Evolutionary conservation across 2,888 invertebrate genomes (phyloP).

Genomic region (Epistrophella euchroma): DNA sequence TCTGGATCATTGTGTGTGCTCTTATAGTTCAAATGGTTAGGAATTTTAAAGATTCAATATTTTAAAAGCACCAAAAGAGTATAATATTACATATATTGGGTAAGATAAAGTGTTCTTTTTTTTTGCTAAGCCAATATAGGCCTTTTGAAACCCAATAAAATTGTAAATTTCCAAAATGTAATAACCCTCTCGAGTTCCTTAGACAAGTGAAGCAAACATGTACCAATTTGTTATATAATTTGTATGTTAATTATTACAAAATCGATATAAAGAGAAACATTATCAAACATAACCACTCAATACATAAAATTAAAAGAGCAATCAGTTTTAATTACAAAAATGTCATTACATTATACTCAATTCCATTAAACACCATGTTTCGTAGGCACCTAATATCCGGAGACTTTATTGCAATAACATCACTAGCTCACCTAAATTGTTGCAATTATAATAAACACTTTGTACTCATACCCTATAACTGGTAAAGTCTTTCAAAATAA

Average conservation of each 20-base stretch:
- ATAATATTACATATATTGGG: too few relatives aligned
- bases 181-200: neutral
- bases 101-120: too few relatives aligned
- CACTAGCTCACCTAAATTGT: conserved; percentile 33
- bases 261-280: neutral
- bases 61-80: too few relatives aligned
- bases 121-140: too few relatives aligned
- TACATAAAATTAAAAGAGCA: conserved; percentile 12
- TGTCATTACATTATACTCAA: conserved; percentile 37
- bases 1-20: too few relatives aligned
- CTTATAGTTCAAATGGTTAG: too few relatives aligned
- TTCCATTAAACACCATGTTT: conserved; percentile 40
- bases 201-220: neutral
- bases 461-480: conserved; percentile 32
- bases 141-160: too few relatives aligned
- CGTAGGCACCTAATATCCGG: conserved; percentile 54
- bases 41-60: too few relatives aligned
- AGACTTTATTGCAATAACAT: conserved; percentile 41
- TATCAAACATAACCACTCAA: conserved; percentile 8
- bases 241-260: neutral
- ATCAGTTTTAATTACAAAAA: conserved; percentile 58
- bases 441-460: conserved; percentile 49
- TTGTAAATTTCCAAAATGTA: too few relatives aligned
- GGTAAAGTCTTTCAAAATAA: conserved; percentile 6
- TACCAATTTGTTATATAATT: neutral